Conservation (phyloP, 2,888 invertebrate species). For the Adelognathus sp. region DNA sequence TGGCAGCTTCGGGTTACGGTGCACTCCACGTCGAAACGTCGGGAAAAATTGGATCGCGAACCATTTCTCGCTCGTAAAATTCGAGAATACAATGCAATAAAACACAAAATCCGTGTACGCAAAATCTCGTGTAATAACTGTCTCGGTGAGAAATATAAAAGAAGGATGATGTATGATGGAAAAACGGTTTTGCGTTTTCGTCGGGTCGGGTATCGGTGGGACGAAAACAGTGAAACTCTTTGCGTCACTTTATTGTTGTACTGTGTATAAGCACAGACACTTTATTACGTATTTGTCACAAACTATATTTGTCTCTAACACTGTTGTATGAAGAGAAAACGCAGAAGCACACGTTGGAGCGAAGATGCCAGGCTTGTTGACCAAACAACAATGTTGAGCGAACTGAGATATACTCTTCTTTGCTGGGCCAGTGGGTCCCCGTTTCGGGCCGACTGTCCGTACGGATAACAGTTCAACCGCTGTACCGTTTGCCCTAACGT, state of each 20-base stretch:
- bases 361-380: constrained; percentile 56
- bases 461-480: constrained; percentile 76
- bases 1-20: background rate
- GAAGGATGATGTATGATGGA: constrained; percentile 1
- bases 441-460: constrained; percentile 58
- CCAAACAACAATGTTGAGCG: constrained; percentile 71
- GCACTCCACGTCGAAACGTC: background rate
- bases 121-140: constrained; percentile 36
- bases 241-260: background rate
- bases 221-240: constrained; percentile 1
- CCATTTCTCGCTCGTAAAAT: constrained; percentile 47
- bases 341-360: background rate
- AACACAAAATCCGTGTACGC: constrained; percentile 6
- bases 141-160: background rate
- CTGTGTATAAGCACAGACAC: too few relatives aligned
- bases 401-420: constrained; percentile 68
- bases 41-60: constrained; percentile 44
- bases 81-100: constrained; percentile 31
- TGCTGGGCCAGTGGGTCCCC: constrained; percentile 76
- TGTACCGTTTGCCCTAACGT: constrained; percentile 78
- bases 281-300: background rate
- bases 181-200: constrained; percentile 37
- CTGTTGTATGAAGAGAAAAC: background rate
- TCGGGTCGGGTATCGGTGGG: background rate
- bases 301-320: background rate